phyloP scores from a whole-genome alignment of 92 coral and sea anemone species.

The Phenganax subtilis region DNA sequence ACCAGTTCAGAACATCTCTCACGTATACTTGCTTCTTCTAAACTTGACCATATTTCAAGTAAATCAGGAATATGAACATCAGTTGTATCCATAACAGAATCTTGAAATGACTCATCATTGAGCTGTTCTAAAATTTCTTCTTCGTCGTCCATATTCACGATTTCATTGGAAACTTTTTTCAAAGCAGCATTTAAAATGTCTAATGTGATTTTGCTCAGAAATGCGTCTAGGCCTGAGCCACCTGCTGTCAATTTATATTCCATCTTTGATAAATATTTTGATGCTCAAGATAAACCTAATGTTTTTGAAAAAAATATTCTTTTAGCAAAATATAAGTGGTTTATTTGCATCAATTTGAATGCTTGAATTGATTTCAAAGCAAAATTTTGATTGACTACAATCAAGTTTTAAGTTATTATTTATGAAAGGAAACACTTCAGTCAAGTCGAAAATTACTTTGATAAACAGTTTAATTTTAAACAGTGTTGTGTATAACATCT shows the following conservation, averaged over 20 bases:
- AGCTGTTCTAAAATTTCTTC: neutral
- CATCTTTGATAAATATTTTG: neutral
- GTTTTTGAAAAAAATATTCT: neutral
- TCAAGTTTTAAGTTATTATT: neutral
- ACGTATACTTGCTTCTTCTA: neutral
- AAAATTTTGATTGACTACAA: neutral
- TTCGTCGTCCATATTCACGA: constrained; percentile 11
- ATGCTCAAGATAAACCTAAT: neutral
- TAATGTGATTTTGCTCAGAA: constrained; percentile 4
- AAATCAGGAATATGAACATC: neutral
- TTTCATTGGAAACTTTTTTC: neutral
- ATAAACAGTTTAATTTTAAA: too few relatives aligned
- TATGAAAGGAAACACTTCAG: neutral
- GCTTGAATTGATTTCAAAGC: neutral
- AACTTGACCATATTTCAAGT: neutral
- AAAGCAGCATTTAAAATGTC: constrained; percentile 9
- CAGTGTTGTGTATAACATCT: too few relatives aligned
- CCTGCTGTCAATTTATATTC: neutral
- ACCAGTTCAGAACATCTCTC: constrained; percentile 14
- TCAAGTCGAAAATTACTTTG: neutral
- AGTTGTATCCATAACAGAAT: neutral
- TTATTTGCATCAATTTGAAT: neutral
- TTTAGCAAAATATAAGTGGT: too few relatives aligned
- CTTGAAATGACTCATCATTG: neutral
- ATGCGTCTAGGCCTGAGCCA: neutral